Evolutionary conservation across 2,113 vertebrate genomes (phyloP), one percentile per base, ranked within the genome.

Genomic region (Carassius auratus): DNA sequence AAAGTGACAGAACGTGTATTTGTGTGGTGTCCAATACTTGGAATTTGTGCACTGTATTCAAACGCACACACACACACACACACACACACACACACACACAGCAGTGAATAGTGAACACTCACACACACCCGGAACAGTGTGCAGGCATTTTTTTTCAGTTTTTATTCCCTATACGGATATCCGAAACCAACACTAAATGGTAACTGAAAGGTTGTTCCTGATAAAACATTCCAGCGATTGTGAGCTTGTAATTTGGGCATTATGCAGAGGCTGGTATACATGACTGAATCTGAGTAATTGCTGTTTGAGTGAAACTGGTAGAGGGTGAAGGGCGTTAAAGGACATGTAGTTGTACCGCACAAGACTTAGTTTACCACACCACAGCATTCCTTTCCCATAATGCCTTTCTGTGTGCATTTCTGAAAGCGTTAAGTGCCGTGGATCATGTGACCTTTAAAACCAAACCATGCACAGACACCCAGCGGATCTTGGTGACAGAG

Each of bases 321-420:
- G 81, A 64, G 77, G 59, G 76, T 79, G 87, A 90, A 91, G 87
- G 59, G 83, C 78, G 75, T 68, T n/a, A 79, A 62, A 69, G 50
- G 61, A 77, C 76, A 55, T 8, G 55, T 48, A 55, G 76, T 12
- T 21, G 33, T 6, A 21, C 71, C 38, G 8, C 75, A 55, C 50
- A 78, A 14, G 12, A 19, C 5, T 42, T 42, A 42, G 38, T 42
- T 42, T 42, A 5, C 38, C 38, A 38, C 68, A 66, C 26, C 69
- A 84, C 84, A 82, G 75, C 59, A 68, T 66, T 73, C 17, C 26
- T 81, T 84, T 26, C 87, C 81, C 87, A 86, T 73, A 68, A 85
- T 80, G 80, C 85, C 38, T 69, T 81, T 73, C 83, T 80, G 59
- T 79, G 30, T 74, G 84, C 80, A 33, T 86, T 85, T 85, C 15